Conservation (phyloP, 2,113 vertebrate genomes). For the Okapia johnstoni region DNA sequence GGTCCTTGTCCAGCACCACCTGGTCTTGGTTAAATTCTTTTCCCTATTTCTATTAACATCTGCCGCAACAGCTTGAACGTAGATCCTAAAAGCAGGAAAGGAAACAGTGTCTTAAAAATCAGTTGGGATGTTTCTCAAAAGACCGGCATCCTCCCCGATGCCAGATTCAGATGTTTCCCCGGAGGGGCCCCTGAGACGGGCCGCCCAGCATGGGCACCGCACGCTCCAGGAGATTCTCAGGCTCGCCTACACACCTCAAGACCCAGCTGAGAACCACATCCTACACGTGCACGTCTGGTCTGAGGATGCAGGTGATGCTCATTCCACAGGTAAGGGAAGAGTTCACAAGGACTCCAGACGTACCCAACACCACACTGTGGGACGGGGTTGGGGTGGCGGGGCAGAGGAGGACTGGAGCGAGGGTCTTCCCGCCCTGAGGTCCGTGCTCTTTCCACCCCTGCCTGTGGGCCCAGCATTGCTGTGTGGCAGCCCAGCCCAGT, state of each 20-base stretch:
- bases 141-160: background rate
- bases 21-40: background rate
- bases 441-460: background rate
- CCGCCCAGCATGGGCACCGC: background rate
- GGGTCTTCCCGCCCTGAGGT: background rate
- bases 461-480: background rate
- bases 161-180: background rate
- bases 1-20: background rate
- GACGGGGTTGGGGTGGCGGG: accelerated
- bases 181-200: background rate
- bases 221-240: background rate
- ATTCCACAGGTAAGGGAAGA: background rate
- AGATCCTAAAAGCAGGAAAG: background rate
- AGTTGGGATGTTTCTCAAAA: background rate
- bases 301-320: background rate
- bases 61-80: background rate
- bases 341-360: background rate
- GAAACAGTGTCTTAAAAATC: background rate
- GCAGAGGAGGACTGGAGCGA: background rate
- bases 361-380: accelerated
- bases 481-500: background rate
- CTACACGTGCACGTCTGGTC: background rate
- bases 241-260: accelerated
- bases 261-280: background rate
- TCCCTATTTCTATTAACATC: background rate